Evolutionary conservation across 2,888 invertebrate genomes (phyloP), one percentile per base, ranked within the genome.

Genomic region (Diaprepes abbreviatus): DNA sequence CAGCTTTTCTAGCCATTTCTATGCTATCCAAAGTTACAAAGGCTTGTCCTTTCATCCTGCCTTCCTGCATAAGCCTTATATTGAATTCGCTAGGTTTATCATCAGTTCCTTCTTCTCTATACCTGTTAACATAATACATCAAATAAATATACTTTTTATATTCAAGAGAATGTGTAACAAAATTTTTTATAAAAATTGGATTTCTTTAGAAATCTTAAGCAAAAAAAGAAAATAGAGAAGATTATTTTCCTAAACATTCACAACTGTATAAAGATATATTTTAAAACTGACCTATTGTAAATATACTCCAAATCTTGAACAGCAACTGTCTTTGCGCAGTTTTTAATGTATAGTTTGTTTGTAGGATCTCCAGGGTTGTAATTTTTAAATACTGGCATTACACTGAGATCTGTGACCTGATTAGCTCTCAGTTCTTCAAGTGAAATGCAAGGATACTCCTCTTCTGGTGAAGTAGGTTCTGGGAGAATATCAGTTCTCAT

Each of bases 21-120:
- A 90, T 86, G 77, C 87, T 89, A 59, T 94, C 93, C 62, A 96
- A 87, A 0, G 94, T 94, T 0, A 97, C 88, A 87, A 97, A 97
- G 0, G 95, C 96, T 84, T 97, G 97, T 0, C 97, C 97, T 84
- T 96, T 97, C 97, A 97, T 97, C 79, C 95, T 88, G 0, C 97
- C 97, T 83, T 95, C 94, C 80, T 94, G 93, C 96, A 97, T 95
- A 10, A 96, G 87, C 76, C 93, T 88, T 3, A 97, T 89, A 82
- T 89, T 88, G 83, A 90, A 88, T 45, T 86, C 85, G 70, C 85
- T 85, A 7, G 84, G 81, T 14, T 69, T 75, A 55, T 83, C 77
- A 40, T 82, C 79, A 5, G 16, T 38, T 7, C 33, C 38, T 31
- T 71, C 68, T 40, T 73, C 70, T 35, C 67, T 40, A 36, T 73